phyloP scores from a whole-genome alignment of 92 coral and sea anemone genomes.

The Montipora capitata region DNA sequence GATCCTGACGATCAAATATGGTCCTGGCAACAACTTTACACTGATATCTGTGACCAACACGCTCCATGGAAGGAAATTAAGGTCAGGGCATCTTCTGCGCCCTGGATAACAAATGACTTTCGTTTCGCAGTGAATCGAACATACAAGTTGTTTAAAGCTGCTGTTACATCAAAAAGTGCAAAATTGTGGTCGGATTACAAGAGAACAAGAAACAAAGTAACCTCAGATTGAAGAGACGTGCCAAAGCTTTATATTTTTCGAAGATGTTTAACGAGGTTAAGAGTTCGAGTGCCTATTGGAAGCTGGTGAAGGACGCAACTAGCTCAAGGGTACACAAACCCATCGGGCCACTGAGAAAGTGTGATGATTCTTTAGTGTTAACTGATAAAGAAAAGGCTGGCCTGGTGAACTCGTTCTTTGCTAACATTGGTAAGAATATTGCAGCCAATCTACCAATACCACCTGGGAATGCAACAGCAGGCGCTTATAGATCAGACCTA shows the following conservation, averaged over 20 bases:
- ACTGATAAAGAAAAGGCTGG: too few species aligned
- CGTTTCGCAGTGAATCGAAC: slow-evolving; percentile 17
- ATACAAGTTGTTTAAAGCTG: slow-evolving; percentile 43
- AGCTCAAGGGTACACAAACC: too few species aligned
- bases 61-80: slow-evolving; percentile 30
- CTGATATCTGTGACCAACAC: slow-evolving; percentile 9
- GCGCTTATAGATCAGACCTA: too few species aligned
- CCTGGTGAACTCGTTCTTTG: too few species aligned
- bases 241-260: slow-evolving; percentile 29
- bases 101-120: slow-evolving; percentile 60
- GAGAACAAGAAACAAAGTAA: slow-evolving; percentile 24
- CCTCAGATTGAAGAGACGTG: slow-evolving; percentile 45
- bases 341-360: too few species aligned
- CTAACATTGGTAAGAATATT: too few species aligned
- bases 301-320: too few species aligned
- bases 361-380: too few species aligned
- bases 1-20: slow-evolving; percentile 10
- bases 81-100: slow-evolving; percentile 30
- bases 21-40: background rate
- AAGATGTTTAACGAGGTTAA: slow-evolving; percentile 55
- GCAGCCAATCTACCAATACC: too few species aligned
- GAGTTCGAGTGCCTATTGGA: background rate
- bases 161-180: slow-evolving; percentile 12
- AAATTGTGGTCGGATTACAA: slow-evolving; percentile 27
- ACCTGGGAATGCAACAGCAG: too few species aligned